Conservation (phyloP, 2,888 invertebrate species). For the Xestia xanthographa region DNA sequence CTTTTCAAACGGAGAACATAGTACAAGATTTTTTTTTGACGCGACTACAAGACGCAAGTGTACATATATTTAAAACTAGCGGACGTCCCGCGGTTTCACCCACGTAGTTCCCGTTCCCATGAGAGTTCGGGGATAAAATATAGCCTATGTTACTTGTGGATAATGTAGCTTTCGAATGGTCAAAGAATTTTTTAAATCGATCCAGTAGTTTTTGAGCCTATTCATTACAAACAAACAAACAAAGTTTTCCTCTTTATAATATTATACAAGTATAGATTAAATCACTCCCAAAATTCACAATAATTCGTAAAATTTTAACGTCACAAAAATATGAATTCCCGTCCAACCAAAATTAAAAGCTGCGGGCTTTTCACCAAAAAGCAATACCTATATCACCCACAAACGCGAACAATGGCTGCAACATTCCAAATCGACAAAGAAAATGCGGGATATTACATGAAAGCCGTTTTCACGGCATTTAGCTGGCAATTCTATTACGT, state of each 20-base stretch:
- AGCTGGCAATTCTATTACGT: conserved; percentile 79
- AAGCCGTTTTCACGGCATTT: conserved; percentile 81
- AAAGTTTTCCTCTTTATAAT: too few species aligned
- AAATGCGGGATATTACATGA: conserved; percentile 62
- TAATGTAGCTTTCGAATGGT: too few species aligned
- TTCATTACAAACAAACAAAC: too few species aligned
- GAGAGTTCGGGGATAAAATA: too few species aligned
- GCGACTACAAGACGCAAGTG: neutral
- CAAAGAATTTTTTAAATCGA: too few species aligned
- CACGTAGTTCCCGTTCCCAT: too few species aligned
- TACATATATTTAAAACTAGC: neutral
- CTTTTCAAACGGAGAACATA: neutral
- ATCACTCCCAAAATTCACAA: neutral
- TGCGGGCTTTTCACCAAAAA: conserved; percentile 28
- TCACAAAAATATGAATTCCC: neutral
- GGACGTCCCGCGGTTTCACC: too few species aligned
- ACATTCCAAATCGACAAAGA: conserved; percentile 61
- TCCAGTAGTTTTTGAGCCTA: too few species aligned
- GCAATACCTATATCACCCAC: conserved; percentile 32
- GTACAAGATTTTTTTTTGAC: neutral
- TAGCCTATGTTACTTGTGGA: too few species aligned
- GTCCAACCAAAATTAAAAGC: conserved; percentile 14
- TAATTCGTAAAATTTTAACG: neutral
- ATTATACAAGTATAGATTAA: too few species aligned
- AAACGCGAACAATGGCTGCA: conserved; percentile 53